Base-by-base conservation (phyloP, 2,797 vertebrate species). In the Brachyalestes nurse region DNA sequence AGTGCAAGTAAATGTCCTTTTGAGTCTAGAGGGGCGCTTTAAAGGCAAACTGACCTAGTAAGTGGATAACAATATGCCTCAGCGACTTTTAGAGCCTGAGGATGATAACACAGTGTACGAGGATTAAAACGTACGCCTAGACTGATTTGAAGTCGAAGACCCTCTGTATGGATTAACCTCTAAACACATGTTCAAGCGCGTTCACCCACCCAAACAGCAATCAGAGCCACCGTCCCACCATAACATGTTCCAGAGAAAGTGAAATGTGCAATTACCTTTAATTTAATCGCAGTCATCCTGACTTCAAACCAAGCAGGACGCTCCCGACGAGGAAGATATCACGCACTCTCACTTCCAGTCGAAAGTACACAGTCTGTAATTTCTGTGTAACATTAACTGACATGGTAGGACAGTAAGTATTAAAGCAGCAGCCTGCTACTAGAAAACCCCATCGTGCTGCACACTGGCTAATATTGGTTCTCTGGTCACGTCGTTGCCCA, bases 311-410 rank as follows among this genome's bases (percentile, higher is more conserved):
- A 25, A 6, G n/a, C 53, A 17, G 34, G 21, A 40, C 16, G 34
- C 16, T 19, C 47, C 23, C 5, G 21, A 49, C 47, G 23, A 47
- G 10, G 49, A 81, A 34, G 34, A 84, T 61, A 40, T 72, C 64
- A 49, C 23, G 45, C 40, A 40, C 38, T 71, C 51, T n/a, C 66
- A 9, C 0, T 34, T 75, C 23, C 77, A 78, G 87, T 83, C 82
- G 79, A 82, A 82, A 84, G 86, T 82, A 66, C 84, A 86, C 74
- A 19, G 42, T 42, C 64, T 47, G 34, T 81, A 7, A 72, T 55
- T 58, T 64, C 17, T 57, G 80, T 83, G n/a, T 81, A 86, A 83
- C 42, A 87, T 87, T 87, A 85, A 86, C 86, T 4, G 61, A 64
- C 66, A 23, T 53, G 5, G 42, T 57, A 58, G 75, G 57, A 79